Base-by-base conservation (phyloP, 1,140 invertebrate genomes). In the Platyscapa corneri region DNA sequence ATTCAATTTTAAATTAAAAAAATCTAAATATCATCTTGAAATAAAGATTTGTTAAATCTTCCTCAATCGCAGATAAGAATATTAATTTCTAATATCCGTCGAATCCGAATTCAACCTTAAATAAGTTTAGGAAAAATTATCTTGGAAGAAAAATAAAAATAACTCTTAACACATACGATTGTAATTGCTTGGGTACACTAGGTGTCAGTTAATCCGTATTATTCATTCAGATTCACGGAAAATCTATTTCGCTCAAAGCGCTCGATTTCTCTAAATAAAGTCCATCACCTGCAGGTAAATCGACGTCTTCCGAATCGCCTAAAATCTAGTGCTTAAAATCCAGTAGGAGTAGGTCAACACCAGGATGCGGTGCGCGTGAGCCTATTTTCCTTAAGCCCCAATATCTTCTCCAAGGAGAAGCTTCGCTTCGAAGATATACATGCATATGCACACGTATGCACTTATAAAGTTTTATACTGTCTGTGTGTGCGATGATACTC, bases 381-480 rank as follows among this genome's bases (percentile, higher is more conserved):
- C 88, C 89, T 89, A 90, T 89, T 90, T 89, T 89, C 86, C 88
- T 89, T 89, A 89, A 89, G 89, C 89, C 87, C 88, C 89, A 89
- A 90, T 89, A 89, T 90, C 89, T 87, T 88, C 88, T 88, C 87
- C 83, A 89, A 89, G 89, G 86, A 86, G 80, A 67, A 53, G 37
- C 60, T 79, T n/a, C 53, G 23, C 56, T 64, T 16, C 0, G 1
- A 23, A 75, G 16, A 56, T 46, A n/a, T 56, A 46, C n/a, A 18
- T 23, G 72, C 67, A 30, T 53, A 46, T 37, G 32, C 10, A 34
- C 75, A 23, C 75, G n/a, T 32, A 34, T 6, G 37, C 49, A 37
- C 3, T 32, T 49, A 37, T 23, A 65, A 67, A 30, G 72, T 87
- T 82, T 60, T 56, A 42, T 82, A 87, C 84, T 87, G 78, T 82